phyloP scores from a whole-genome alignment of 1,140 invertebrate species.

The Calosoma granatense region DNA sequence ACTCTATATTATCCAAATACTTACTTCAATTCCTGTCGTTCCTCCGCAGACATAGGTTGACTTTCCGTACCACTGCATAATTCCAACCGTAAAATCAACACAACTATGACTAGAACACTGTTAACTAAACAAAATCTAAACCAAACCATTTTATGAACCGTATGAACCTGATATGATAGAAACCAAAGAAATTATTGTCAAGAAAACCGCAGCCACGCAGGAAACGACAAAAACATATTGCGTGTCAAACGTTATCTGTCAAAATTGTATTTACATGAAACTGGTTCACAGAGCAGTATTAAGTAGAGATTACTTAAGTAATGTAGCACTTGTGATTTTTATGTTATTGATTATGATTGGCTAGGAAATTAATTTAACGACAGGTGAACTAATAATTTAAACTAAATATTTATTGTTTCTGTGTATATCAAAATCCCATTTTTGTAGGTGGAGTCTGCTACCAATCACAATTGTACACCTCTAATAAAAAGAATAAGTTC shows the following conservation, averaged over 20 bases:
- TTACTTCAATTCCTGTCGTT: slow-evolving; percentile 44
- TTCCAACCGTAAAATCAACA: background rate
- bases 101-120: background rate
- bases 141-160: background rate
- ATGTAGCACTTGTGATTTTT: background rate
- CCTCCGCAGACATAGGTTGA: slow-evolving; percentile 45
- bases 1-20: slow-evolving; percentile 3
- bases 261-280: slow-evolving; percentile 1
- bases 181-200: background rate
- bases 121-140: background rate
- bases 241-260: slow-evolving; percentile 8
- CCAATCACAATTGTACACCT: background rate
- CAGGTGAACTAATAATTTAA: slow-evolving; percentile 4
- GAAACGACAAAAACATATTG: slow-evolving; percentile 5
- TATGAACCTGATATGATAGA: background rate
- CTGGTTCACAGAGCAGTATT: background rate
- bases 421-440: background rate
- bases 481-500: background rate
- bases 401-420: background rate
- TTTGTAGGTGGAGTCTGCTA: slow-evolving; percentile 3
- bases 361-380: background rate
- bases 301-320: background rate
- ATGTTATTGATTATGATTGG: background rate
- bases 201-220: background rate
- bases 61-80: background rate